phyloP scores from a whole-genome alignment of 2,113 vertebrate species.

The Fulica atra region DNA sequence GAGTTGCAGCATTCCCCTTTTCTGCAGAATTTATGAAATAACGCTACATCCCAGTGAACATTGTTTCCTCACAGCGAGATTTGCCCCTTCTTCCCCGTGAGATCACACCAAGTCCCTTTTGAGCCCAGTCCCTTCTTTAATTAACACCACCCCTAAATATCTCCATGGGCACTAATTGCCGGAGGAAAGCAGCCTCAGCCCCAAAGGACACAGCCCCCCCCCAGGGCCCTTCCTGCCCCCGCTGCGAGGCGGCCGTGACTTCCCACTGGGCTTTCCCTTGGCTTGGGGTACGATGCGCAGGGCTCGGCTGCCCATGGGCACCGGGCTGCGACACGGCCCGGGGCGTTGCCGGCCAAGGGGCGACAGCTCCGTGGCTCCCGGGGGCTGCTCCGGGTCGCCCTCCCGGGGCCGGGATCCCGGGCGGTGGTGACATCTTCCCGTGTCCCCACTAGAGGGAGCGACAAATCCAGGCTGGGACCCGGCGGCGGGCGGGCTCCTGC shows the following conservation, averaged over 20 bases:
- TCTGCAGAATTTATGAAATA: background rate
- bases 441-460: constrained; percentile 60
- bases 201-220: too few relatives aligned
- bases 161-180: background rate
- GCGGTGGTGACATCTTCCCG: background rate
- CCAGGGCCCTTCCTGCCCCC: fast-evolving
- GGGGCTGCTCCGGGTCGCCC: background rate
- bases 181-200: background rate
- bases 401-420: background rate
- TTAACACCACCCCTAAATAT: background rate
- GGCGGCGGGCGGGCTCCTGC: background rate
- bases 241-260: fast-evolving
- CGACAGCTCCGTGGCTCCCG: background rate
- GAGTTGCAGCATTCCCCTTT: background rate
- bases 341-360: background rate
- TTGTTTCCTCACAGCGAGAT: background rate
- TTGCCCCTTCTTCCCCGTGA: background rate
- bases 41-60: background rate
- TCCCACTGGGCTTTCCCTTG: background rate
- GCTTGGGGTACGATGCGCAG: background rate
- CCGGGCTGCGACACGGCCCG: fast-evolving
- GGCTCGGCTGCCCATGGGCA: background rate
- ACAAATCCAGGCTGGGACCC: constrained; percentile 18
- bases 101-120: background rate
- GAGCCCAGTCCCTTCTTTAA: constrained; percentile 1